Evolutionary conservation across 2,797 vertebrate species (phyloP).

Genomic region (Sebastes nivosus): DNA sequence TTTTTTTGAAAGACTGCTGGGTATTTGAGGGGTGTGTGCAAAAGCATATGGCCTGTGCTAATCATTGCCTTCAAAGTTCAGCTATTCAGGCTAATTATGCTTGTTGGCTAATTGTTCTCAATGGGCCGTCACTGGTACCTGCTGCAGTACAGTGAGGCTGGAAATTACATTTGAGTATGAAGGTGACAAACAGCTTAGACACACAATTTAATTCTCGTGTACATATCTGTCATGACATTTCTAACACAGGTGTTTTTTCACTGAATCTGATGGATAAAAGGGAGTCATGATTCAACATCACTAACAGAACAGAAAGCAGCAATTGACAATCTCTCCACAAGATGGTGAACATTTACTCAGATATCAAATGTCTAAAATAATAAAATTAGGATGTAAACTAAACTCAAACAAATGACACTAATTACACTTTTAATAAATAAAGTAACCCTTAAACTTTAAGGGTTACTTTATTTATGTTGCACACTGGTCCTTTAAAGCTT

Average conservation of each 20-base stretch:
- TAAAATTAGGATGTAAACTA: background rate
- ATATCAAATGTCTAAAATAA: background rate
- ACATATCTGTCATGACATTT: background rate
- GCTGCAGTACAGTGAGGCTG: background rate
- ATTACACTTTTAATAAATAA: background rate
- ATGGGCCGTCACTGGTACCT: background rate
- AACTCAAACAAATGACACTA: background rate
- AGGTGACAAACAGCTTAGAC: background rate
- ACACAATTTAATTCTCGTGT: background rate
- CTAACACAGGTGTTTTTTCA: background rate
- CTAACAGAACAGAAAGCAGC: background rate
- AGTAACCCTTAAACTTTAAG: background rate
- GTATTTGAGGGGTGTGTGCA: background rate
- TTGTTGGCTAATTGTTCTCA: conserved; percentile 19
- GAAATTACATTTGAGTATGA: background rate
- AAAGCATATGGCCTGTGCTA: conserved; percentile 13
- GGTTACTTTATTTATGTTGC: too few species aligned
- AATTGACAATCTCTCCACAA: background rate
- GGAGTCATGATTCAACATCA: background rate
- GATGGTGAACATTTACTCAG: background rate
- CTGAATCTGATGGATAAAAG: background rate
- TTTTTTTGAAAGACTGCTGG: background rate
- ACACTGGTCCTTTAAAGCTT: too few species aligned
- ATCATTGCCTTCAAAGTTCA: conserved; percentile 26
- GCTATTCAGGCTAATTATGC: conserved; percentile 14